A percentile compares a stretch with the other conserved stretches of the same genome.
phyloP scores from a whole-genome alignment of 2,113 vertebrate genomes.

The Casuarius casuarius region DNA sequence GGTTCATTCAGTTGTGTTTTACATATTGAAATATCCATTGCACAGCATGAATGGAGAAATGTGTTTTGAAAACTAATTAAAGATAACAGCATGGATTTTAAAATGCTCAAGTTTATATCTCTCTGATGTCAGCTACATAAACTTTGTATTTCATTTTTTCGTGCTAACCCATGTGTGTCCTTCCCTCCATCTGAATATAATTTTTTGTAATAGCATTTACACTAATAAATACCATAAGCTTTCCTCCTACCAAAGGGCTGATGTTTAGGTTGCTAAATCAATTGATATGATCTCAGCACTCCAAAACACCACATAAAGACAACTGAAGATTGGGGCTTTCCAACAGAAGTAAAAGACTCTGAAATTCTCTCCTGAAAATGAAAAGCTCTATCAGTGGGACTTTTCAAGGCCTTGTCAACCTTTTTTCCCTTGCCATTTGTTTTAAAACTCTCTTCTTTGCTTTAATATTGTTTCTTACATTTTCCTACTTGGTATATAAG shows the following conservation, averaged over 20 bases:
- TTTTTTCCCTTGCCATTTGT: background rate
- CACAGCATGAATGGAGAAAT: background rate
- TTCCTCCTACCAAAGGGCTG: background rate
- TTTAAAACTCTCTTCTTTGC: background rate
- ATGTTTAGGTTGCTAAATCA: background rate
- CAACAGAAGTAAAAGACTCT: background rate
- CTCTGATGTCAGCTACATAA: background rate
- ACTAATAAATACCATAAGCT: background rate
- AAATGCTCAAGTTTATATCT: background rate
- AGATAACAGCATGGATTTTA: background rate
- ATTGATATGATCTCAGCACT: background rate
- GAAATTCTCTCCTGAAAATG: background rate
- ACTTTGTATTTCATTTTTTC: background rate
- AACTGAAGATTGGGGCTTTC: background rate
- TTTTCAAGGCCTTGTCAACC: background rate
- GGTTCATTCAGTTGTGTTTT: background rate
- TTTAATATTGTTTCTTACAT: background rate
- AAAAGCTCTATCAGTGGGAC: background rate
- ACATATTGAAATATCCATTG: background rate
- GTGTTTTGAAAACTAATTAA: background rate
- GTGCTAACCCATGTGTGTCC: background rate
- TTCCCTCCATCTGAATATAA: background rate
- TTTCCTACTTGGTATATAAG: background rate
- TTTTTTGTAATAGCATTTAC: background rate
- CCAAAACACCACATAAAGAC: background rate